These are phyloP conservation scores for Gymnarchus niloticus DNA, from an alignment of 2,113 vertebrate species.

Conservation along the genomic window DNA sequence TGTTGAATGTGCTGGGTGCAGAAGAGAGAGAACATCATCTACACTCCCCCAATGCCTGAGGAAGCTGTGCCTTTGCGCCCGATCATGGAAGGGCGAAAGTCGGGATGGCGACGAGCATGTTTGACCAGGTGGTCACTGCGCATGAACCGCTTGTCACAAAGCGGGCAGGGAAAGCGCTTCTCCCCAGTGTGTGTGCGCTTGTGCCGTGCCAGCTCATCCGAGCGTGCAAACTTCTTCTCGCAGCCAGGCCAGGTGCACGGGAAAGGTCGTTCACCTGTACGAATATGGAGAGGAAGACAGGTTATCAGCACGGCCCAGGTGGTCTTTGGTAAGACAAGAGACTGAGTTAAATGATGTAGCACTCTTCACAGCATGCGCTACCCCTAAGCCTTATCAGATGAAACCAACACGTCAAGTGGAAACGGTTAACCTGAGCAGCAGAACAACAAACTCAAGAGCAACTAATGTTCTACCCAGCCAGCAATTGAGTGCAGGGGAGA, in stretches of 20 bases:
- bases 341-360: neutral
- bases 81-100: constrained; percentile 66
- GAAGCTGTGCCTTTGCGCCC: constrained; percentile 46
- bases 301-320: neutral
- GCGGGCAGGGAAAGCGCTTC: constrained; percentile 67
- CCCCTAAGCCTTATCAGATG: neutral
- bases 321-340: neutral
- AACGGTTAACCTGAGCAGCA: neutral
- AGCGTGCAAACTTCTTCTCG: constrained; percentile 71
- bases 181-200: constrained; percentile 70
- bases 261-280: constrained; percentile 65
- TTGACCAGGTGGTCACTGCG: constrained; percentile 73
- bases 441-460: neutral
- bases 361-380: neutral
- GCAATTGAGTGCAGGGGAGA: neutral
- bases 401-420: neutral
- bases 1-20: neutral
- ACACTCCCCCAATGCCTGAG: constrained; percentile 22
- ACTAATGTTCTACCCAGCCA: neutral
- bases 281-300: neutral
- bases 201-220: constrained; percentile 68
- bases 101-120: constrained; percentile 66
- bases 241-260: constrained; percentile 67
- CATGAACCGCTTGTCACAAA: constrained; percentile 72
- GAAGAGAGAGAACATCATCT: neutral